These are phyloP conservation scores for Eupelmus urozonus DNA, from an alignment of 2,888 invertebrate species.

Conservation along the genomic window DNA sequence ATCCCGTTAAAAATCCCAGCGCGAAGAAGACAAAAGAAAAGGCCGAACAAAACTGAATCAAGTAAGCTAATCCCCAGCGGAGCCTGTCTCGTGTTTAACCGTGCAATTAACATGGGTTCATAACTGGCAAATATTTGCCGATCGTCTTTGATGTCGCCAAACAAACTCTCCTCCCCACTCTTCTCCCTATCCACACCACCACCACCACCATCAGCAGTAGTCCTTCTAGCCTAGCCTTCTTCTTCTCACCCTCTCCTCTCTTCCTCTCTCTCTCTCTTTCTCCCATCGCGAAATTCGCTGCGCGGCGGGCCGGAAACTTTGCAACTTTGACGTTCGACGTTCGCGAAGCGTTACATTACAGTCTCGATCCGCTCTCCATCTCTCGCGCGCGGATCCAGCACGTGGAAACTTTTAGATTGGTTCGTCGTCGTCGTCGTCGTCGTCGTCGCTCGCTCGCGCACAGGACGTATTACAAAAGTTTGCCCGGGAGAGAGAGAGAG, in stretches of 20 bases:
- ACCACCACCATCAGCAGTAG: too few relatives aligned
- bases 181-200: background rate
- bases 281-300: slow-evolving; percentile 19
- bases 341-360: slow-evolving; percentile 57
- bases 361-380: slow-evolving; percentile 37
- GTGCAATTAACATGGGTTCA: slow-evolving; percentile 58
- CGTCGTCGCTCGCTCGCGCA: slow-evolving; percentile 30
- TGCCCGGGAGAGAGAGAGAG: too few relatives aligned
- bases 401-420: slow-evolving; percentile 64
- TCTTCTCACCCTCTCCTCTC: background rate
- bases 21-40: slow-evolving; percentile 30
- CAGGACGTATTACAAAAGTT: slow-evolving; percentile 72
- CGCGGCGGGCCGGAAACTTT: slow-evolving; percentile 14
- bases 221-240: too few relatives aligned
- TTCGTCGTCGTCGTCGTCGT: slow-evolving; percentile 57
- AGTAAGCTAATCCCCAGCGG: background rate
- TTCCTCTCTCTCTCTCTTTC: background rate
- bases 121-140: slow-evolving; percentile 60
- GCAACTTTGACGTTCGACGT: slow-evolving; percentile 54
- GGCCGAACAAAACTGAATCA: slow-evolving; percentile 2
- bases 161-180: slow-evolving; percentile 8
- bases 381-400: slow-evolving; percentile 62
- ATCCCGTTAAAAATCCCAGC: background rate
- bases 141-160: slow-evolving; percentile 43
- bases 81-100: slow-evolving; percentile 17